Conservation (phyloP, 1,140 invertebrate genomes). For the Metaphire vulgaris region DNA sequence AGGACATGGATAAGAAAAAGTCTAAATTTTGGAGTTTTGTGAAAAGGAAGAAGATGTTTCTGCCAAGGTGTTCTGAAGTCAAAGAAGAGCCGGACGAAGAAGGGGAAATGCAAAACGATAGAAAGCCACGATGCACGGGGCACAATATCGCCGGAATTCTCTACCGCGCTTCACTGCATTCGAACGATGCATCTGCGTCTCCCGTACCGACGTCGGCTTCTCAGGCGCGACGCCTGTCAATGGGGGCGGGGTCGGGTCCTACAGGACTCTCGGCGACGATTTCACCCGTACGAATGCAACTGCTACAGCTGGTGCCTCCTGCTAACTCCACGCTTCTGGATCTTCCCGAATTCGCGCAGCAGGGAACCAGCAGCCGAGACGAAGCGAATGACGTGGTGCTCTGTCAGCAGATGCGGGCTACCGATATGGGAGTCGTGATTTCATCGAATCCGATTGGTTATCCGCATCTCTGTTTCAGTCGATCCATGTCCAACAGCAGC, state of each 20-base stretch:
- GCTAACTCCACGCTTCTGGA: neutral
- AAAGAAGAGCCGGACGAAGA: neutral
- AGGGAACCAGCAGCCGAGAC: neutral
- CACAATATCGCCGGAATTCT: neutral
- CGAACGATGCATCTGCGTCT: neutral
- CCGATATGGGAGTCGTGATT: neutral
- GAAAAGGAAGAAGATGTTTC: neutral
- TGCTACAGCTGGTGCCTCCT: neutral
- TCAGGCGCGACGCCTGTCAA: neutral
- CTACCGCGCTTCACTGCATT: neutral
- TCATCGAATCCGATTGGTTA: neutral
- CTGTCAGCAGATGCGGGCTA: neutral
- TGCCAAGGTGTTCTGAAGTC: neutral
- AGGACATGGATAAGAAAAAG: neutral
- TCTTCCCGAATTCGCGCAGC: neutral
- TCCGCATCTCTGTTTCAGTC: neutral
- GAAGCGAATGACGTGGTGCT: neutral
- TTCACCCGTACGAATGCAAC: neutral
- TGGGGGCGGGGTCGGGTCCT: neutral
- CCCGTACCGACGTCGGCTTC: neutral
- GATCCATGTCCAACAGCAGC: slow-evolving; percentile 1
- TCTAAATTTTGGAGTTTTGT: neutral
- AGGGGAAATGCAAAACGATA: neutral
- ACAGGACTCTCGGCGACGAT: neutral
- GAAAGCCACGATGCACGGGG: neutral